These are phyloP conservation scores for Macroramphosus scolopax DNA, from an alignment of 2,797 vertebrate species.

Conservation along the genomic window DNA sequence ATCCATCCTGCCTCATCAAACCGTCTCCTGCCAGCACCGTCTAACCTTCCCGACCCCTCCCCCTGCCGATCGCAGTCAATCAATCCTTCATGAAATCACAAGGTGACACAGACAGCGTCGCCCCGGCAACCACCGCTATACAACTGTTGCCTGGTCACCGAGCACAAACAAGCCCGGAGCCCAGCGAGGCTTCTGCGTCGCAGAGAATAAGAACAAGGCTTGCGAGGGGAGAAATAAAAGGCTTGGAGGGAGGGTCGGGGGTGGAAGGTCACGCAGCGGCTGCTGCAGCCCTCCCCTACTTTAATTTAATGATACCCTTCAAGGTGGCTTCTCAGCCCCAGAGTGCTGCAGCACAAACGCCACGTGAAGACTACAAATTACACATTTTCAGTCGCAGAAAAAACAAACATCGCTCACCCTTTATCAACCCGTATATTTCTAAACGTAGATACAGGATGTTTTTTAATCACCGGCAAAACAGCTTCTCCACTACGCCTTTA, in stretches of 20 bases:
- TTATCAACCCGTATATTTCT: constrained; percentile 28
- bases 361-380: constrained; percentile 27
- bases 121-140: constrained; percentile 68
- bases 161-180: constrained; percentile 52
- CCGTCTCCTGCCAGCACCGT: constrained; percentile 12
- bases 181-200: constrained; percentile 33
- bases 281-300: constrained; percentile 35
- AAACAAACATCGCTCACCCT: constrained; percentile 4
- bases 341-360: constrained; percentile 24
- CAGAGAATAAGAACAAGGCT: constrained; percentile 43
- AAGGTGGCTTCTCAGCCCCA: constrained; percentile 34
- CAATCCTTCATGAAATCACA: constrained; percentile 68
- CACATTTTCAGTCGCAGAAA: constrained; percentile 15
- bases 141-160: constrained; percentile 72
- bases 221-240: constrained; percentile 38
- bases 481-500: constrained; percentile 30
- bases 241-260: constrained; percentile 31
- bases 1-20: constrained; percentile 21
- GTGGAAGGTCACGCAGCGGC: constrained; percentile 56
- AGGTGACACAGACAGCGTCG: constrained; percentile 68
- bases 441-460: constrained; percentile 9
- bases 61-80: constrained; percentile 62
- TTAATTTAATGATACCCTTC: constrained; percentile 55
- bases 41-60: constrained; percentile 34
- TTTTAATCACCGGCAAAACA: constrained; percentile 15